Conservation (phyloP, 1,140 invertebrate species). For the Drosophila mayri region DNA sequence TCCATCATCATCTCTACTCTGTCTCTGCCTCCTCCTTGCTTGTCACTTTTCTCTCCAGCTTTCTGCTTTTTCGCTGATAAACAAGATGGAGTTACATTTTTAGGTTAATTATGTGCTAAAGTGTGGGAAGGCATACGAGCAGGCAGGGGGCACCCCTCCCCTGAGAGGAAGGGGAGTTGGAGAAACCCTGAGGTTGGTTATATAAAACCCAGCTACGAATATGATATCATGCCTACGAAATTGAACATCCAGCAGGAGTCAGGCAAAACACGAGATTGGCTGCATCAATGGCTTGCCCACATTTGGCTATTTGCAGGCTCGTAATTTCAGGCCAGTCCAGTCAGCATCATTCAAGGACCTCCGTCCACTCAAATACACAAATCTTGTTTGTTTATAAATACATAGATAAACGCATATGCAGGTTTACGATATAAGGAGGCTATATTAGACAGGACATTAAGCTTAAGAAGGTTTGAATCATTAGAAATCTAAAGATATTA, state of each 20-base stretch:
- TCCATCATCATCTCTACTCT: background rate
- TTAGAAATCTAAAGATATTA: background rate
- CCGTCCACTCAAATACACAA: constrained; percentile 31
- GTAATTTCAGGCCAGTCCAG: constrained; percentile 30
- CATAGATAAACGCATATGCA: constrained; percentile 16
- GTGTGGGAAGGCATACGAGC: constrained; percentile 47
- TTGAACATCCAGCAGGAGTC: background rate
- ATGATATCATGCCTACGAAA: constrained; percentile 46
- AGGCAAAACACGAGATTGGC: background rate
- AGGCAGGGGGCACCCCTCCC: constrained; percentile 1
- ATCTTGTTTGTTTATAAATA: constrained; percentile 43
- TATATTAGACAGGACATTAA: background rate
- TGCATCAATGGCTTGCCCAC: constrained; percentile 24
- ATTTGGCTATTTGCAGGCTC: constrained; percentile 37
- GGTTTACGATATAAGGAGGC: background rate
- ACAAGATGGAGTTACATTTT: constrained; percentile 84
- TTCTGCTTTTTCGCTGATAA: constrained; percentile 76
- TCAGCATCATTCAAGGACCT: constrained; percentile 41
- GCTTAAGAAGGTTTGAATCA: background rate
- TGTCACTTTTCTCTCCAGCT: constrained; percentile 24
- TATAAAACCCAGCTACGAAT: constrained; percentile 36
- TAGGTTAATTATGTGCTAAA: constrained; percentile 85
- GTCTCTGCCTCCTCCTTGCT: constrained; percentile 11
- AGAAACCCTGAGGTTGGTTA: constrained; percentile 38
- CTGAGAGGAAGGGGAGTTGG: constrained; percentile 6